Conservation (phyloP, 2,113 vertebrate genomes). For the Percina caprodes region DNA sequence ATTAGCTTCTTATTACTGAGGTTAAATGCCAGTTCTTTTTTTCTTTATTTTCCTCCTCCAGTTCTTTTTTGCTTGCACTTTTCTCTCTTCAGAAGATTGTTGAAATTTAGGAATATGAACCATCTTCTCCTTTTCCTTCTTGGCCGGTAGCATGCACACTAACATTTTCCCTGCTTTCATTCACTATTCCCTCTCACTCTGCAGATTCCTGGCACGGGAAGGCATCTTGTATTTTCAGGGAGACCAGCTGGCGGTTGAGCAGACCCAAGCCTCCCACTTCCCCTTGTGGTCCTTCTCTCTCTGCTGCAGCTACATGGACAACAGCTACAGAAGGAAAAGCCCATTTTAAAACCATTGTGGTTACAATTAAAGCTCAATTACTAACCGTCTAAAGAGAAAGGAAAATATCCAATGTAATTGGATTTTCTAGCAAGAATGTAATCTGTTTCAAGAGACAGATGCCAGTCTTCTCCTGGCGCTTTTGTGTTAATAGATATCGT, state of each 20-base stretch:
- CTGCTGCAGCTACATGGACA: constrained; percentile 37
- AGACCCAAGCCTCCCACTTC: constrained; percentile 56
- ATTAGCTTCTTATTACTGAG: constrained; percentile 5
- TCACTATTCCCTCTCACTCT: constrained; percentile 24
- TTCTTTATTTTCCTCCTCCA: not conserved
- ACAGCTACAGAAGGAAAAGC: not conserved
- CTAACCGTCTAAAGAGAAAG: not conserved
- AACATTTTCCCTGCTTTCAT: constrained; percentile 61
- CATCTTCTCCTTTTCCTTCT: constrained; percentile 36
- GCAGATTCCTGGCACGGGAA: constrained; percentile 61
- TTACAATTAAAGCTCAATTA: not conserved
- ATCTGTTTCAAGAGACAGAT: not conserved
- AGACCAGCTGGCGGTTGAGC: constrained; percentile 53
- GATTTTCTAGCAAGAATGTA: not conserved
- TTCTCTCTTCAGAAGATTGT: constrained; percentile 5
- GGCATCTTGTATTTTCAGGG: constrained; percentile 64
- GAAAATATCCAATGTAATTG: not conserved
- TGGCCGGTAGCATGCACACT: constrained; percentile 38
- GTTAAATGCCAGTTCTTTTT: not conserved
- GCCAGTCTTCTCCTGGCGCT: not conserved
- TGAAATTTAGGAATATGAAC: constrained; percentile 42
- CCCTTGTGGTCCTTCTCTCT: constrained; percentile 57
- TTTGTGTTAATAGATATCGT: not conserved
- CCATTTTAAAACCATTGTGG: not conserved
- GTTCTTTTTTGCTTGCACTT: not conserved